These are phyloP conservation scores for Plebejus argus DNA, from an alignment of 2,888 invertebrate genomes.

Conservation along the genomic window DNA sequence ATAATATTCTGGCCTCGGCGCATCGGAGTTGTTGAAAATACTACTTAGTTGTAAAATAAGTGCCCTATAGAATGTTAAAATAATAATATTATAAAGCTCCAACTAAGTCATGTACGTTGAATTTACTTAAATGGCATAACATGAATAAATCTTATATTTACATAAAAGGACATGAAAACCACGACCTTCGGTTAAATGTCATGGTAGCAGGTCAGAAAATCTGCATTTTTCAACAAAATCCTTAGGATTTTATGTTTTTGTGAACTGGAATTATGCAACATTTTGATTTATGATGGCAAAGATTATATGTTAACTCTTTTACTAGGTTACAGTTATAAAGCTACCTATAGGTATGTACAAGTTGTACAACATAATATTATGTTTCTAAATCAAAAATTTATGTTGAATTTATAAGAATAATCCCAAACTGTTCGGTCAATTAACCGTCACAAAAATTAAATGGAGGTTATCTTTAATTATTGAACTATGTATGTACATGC, in stretches of 20 bases:
- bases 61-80: not conserved
- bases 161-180: conserved; percentile 29
- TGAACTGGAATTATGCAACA: not conserved
- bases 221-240: not conserved
- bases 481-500: not conserved
- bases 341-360: too few species aligned
- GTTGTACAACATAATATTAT: too few species aligned
- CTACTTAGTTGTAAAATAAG: too few species aligned
- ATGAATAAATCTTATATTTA: conserved; percentile 31
- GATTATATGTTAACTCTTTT: too few species aligned
- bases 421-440: too few species aligned
- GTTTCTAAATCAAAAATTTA: too few species aligned
- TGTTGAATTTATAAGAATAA: too few species aligned
- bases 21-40: not conserved
- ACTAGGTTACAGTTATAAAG: too few species aligned
- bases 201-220: conserved; percentile 13
- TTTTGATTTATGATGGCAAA: too few species aligned
- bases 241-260: not conserved
- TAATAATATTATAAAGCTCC: not conserved
- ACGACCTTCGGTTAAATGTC: conserved; percentile 27
- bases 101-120: not conserved
- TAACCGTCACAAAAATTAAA: too few species aligned
- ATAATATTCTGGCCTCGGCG: not conserved
- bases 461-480: not conserved
- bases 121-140: conserved; percentile 13